phyloP scores from a whole-genome alignment of 1,140 invertebrate species.

The Leptinotarsa lineolata region DNA sequence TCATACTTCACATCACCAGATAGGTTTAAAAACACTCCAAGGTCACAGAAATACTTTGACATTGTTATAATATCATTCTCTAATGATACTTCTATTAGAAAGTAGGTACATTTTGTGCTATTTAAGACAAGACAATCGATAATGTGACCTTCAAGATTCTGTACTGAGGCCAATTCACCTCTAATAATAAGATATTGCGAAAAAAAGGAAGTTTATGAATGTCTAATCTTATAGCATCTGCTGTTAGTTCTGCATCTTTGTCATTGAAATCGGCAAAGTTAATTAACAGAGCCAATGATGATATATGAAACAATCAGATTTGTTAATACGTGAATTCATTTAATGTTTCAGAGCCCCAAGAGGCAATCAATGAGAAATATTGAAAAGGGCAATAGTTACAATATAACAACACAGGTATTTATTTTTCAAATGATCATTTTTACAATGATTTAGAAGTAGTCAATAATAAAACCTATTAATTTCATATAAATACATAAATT shows the following conservation, averaged over 20 bases:
- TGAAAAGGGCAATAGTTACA: too few species aligned
- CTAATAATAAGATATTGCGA: background rate
- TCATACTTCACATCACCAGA: background rate
- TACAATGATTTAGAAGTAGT: too few species aligned
- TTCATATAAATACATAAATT: too few species aligned
- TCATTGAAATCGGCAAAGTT: background rate
- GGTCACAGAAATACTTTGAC: background rate
- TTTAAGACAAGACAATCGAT: constrained; percentile 1
- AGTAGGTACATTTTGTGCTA: background rate
- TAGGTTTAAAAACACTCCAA: background rate
- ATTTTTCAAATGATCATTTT: too few species aligned
- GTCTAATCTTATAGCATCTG: background rate
- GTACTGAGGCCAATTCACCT: background rate
- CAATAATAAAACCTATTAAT: too few species aligned
- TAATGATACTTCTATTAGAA: background rate
- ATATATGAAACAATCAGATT: background rate
- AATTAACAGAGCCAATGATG: background rate
- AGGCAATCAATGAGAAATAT: background rate
- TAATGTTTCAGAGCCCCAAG: background rate
- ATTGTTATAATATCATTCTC: background rate
- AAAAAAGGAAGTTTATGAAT: background rate
- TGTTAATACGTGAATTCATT: background rate
- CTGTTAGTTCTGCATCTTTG: background rate
- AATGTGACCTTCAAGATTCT: background rate
- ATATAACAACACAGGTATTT: too few species aligned